These are phyloP conservation scores for Manis javanica DNA, from an alignment of 2,797 vertebrate species.

Conservation along the genomic window DNA sequence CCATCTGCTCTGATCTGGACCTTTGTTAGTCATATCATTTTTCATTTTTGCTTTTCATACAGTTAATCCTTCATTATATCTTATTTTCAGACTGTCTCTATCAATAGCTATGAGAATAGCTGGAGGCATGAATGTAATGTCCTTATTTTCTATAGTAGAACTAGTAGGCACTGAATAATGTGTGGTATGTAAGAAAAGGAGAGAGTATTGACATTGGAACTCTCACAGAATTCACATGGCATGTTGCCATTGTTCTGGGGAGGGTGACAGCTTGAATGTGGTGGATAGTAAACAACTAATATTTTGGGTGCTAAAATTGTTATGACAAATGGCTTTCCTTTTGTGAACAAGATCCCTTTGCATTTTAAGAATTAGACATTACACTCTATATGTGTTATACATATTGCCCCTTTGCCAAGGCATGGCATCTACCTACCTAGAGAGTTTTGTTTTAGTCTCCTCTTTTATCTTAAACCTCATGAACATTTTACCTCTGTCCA, in stretches of 20 bases:
- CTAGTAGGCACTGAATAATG: neutral
- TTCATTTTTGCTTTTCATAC: slow-evolving; percentile 40
- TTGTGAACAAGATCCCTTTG: neutral
- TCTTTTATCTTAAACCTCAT: slow-evolving; percentile 1
- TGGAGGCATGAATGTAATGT: neutral
- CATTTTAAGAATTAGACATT: neutral
- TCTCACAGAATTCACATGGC: neutral
- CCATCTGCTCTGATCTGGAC: neutral
- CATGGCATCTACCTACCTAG: neutral
- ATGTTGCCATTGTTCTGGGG: neutral
- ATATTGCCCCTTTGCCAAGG: neutral
- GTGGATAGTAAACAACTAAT: slow-evolving; percentile 58
- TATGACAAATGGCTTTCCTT: slow-evolving; percentile 58
- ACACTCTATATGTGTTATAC: neutral
- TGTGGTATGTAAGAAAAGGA: neutral
- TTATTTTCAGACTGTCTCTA: neutral
- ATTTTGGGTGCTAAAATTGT: slow-evolving; percentile 39
- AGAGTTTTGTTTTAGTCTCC: neutral
- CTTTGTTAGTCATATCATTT: neutral
- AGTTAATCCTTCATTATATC: neutral
- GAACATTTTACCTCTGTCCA: neutral
- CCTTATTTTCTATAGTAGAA: neutral
- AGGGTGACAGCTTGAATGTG: slow-evolving; percentile 56
- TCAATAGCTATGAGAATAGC: neutral
- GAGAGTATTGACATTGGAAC: neutral